Base-by-base conservation (phyloP, 2,113 vertebrate genomes). In the Bufo gargarizans region DNA sequence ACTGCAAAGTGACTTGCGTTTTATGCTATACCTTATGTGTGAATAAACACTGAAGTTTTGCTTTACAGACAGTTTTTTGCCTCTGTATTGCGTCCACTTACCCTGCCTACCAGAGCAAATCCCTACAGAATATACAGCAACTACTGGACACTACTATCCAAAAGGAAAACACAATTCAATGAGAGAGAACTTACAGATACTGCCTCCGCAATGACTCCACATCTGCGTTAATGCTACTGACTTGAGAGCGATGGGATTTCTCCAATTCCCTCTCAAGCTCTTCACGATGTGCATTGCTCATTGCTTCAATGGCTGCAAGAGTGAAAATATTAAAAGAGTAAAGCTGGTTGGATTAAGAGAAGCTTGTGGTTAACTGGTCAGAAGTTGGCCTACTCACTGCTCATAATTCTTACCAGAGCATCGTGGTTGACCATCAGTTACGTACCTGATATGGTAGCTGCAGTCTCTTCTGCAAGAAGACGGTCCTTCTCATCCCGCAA, bases 281-380 rank as follows among this genome's bases (percentile, higher is more conserved):
- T 91, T 99, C 98, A 45, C 96, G 95, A 92, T 99, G 98, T 0
- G 98, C 98, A 0, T 99, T 99, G 94, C 98, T 99, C 98, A 99
- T 99, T 91, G 98, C 98, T 94, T 99, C 98, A 1, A 99, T 99
- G 88, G 98, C 98, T 99, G 88, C 0, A 47, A 10, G 84, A 16
- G 82, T 78, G 3, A 12, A 47, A 50, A 83, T 4, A 20, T 76
- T 49, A 20, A 49, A 16, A 20, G 3, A 50, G 3, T 11, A 20
- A 76, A 49, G 72, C 72, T 71, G 4, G 33, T 6, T 49, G 3
- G 49, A 74, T 17, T 2, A 74, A 33, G 3, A 74, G n/a, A 10
- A 2, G 22, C 43, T 17, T 33, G n/a, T 5, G n/a, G 65, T 69
- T 0, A 33, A 33, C 17, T 0, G 20, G 17, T 19, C 61, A 33